Conservation (phyloP, 2,113 vertebrate genomes). For the Pycnonotus jocosus region DNA sequence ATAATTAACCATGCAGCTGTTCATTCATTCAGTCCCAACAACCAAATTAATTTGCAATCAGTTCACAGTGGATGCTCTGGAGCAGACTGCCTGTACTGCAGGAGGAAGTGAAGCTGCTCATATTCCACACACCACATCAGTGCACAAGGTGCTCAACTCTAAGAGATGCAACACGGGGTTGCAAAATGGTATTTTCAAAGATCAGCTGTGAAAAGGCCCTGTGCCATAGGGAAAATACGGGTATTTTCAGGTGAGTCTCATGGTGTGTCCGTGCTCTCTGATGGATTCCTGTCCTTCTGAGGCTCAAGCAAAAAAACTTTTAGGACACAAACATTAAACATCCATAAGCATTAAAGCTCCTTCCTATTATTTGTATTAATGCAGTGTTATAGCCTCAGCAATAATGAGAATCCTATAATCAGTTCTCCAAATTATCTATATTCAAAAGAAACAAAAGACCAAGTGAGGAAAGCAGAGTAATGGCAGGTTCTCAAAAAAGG, state of each 20-base stretch:
- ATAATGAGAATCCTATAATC: background rate
- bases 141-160: background rate
- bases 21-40: slow-evolving; percentile 22
- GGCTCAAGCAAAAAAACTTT: background rate
- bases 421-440: background rate
- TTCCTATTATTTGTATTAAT: background rate
- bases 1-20: slow-evolving; percentile 56
- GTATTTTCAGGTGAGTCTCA: background rate
- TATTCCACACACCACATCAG: background rate
- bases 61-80: background rate
- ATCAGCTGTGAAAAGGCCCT: background rate
- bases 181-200: background rate
- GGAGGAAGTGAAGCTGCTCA: background rate
- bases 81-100: background rate
- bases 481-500: background rate
- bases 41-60: slow-evolving; percentile 28
- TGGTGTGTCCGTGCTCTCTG: background rate
- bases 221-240: rapidly evolving
- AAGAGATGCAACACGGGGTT: background rate
- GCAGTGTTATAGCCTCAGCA: background rate
- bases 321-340: background rate
- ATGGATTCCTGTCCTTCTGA: background rate
- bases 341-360: background rate
- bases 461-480: background rate
- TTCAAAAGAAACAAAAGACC: background rate